Evolutionary conservation across 2,113 vertebrate species (phyloP), one percentile per base, ranked within the genome.

Genomic region (Mixornis gularis): DNA sequence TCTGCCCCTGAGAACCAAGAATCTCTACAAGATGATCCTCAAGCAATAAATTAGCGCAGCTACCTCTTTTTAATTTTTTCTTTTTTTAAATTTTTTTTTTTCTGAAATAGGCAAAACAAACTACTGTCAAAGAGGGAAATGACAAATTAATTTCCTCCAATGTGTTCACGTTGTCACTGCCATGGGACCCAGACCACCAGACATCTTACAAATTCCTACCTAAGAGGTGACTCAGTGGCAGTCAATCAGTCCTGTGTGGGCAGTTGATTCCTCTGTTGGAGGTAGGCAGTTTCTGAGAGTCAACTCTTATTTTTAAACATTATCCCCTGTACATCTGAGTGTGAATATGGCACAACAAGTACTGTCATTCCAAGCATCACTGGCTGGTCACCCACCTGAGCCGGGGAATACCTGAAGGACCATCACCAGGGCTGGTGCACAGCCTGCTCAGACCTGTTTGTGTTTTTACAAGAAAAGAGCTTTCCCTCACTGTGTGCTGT

Each of bases 61-160:
- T 78, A 18, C 12, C 2, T 7, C 12, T 1, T 43, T 55, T 44
- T 6, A 0, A 0, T 17, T 34, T 41, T 40, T 1, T 17, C 17
- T 16, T n/a, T 2, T 17, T 48, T 12, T 20, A 8, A 29, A n/a
- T n/a, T n/a, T 20, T 36, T 36, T 25, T 55, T 52, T 4, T 41
- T 12, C 59, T 64, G 22, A 40, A 93, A 51, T 3, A 3, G 6
- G 14, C 1, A 1, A 69, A 69, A 62, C 3, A 38, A 59, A 44
- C 13, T 2, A 1, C 24, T 41, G 14, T 48, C 17, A 40, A 36
- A 73, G 70, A 51, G 7, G 6, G 68, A 84, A 86, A 25, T 24
- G 30, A 1, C 7, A 24, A 16, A 62, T 56, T 22, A 30, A n/a
- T 41, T 83, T 86, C 27, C 32, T 85, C 22, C 22, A 13, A 17